Percentiles rank a stretch among this genome's conserved stretches.
These are phyloP conservation scores for Tubulanus polymorphus DNA, from an alignment of 2,888 invertebrate genomes.

Conservation along the genomic window DNA sequence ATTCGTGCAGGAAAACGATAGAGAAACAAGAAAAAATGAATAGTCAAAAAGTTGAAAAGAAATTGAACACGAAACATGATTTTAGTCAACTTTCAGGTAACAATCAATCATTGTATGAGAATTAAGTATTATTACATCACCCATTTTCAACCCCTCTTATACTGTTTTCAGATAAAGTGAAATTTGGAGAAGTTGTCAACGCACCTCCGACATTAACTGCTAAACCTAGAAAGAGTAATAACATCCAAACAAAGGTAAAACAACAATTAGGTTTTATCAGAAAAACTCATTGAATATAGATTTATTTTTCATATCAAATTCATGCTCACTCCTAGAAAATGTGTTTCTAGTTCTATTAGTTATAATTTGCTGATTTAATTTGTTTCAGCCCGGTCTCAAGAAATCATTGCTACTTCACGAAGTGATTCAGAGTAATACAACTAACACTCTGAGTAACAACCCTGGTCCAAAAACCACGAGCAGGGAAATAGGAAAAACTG, in stretches of 20 bases:
- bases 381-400: constrained; percentile 32
- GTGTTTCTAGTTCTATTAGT: neutral
- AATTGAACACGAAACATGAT: constrained; percentile 18
- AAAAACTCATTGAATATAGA: neutral
- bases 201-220: constrained; percentile 32
- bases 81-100: too few species aligned
- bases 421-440: constrained; percentile 19
- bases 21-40: constrained; percentile 26
- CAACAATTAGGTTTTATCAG: constrained; percentile 16
- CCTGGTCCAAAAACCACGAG: constrained; percentile 3
- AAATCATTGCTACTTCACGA: constrained; percentile 29
- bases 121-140: too few species aligned
- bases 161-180: constrained; percentile 28
- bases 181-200: constrained; percentile 39
- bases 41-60: constrained; percentile 21
- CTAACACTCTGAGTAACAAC: neutral
- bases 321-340: neutral
- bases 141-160: neutral
- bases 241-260: constrained; percentile 9
- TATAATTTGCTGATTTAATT: neutral
- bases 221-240: constrained; percentile 29
- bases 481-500: constrained; percentile 27
- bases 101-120: too few species aligned
- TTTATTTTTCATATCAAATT: neutral
- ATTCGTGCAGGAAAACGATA: constrained; percentile 14